Evolutionary conservation across 2,113 vertebrate genomes (phyloP).

Genomic region (Neoarius graeffei): DNA sequence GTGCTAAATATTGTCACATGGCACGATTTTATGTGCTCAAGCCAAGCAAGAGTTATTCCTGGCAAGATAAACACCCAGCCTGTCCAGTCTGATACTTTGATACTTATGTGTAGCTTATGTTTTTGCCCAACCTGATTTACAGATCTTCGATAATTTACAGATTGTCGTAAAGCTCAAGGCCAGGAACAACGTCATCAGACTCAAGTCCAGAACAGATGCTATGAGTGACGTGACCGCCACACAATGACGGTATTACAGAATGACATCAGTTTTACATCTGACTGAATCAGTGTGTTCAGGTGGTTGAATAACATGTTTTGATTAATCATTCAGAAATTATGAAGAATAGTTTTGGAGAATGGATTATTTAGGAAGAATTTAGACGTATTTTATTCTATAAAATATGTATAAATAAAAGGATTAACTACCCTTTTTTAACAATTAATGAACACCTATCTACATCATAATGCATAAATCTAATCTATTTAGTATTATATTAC

Average conservation of each 20-base stretch:
- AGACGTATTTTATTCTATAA: neutral
- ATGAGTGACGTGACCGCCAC: neutral
- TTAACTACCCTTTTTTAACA: neutral
- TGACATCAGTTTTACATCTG: neutral
- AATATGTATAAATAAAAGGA: neutral
- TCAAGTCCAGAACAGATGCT: neutral
- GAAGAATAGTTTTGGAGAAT: neutral
- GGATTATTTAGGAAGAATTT: neutral
- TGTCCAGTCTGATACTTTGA: neutral
- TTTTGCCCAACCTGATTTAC: neutral
- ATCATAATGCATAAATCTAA: too few species aligned
- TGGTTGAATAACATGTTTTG: neutral
- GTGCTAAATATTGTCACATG: slow-evolving; percentile 5
- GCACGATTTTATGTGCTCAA: neutral
- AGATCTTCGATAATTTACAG: neutral
- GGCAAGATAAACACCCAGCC: neutral
- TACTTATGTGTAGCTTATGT: neutral
- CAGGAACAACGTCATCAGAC: neutral
- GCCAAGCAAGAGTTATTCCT: neutral
- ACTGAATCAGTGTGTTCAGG: neutral
- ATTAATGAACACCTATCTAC: neutral
- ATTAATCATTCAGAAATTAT: neutral
- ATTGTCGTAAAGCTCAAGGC: neutral
- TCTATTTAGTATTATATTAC: too few species aligned
- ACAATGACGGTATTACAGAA: neutral